Base-by-base conservation (phyloP, 2,888 invertebrate genomes). In the Dermolepida albohirtum region DNA sequence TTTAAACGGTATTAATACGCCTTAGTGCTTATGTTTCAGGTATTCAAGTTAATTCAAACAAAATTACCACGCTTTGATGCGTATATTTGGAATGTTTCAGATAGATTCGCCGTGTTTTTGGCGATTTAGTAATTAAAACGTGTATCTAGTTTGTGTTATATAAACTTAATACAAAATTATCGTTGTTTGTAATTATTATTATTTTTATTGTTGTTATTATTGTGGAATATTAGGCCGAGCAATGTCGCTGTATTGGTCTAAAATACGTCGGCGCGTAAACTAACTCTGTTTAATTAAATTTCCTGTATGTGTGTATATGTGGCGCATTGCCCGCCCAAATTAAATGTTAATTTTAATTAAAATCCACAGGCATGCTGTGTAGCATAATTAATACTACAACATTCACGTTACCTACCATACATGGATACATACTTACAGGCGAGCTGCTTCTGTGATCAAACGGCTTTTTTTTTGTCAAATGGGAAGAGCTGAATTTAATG, bases 311-410 rank as follows among this genome's bases (percentile, higher is more conserved):
- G 34, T 62, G 59, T 34, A 34, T 34, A 34, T 10, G 34, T 62
- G 47, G 59, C 34, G 34, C 59, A 49, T 62, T 62, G 47, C 59
- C 17, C 29, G 59, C 59, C 47, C 47, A 39, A 62, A 62, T 62
- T 62, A 62, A 62, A 62, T 62, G 59, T 62, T 62, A 62, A 62
- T 62, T 62, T 62, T 62, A 62, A 62, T 62, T 62, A 62, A 62
- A 62, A 62, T 62, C 59, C 59, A 22, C 59, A 62, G 44, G 39
- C 49, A 34, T 34, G 16, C 59, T 47, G 47, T 49, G 47, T 62
- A 62, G 47, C 59, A 62, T 62, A 62, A 62, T 62, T 62, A 62
- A 62, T 62, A 49, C 34, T 47, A 62, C 17, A 62, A 29, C 16
- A 47, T 29, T 11, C 52, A 0, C 14, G 10, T 7, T 52, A 52